phyloP scores from a whole-genome alignment of 2,888 invertebrate species.

The Eulithis prunata region DNA sequence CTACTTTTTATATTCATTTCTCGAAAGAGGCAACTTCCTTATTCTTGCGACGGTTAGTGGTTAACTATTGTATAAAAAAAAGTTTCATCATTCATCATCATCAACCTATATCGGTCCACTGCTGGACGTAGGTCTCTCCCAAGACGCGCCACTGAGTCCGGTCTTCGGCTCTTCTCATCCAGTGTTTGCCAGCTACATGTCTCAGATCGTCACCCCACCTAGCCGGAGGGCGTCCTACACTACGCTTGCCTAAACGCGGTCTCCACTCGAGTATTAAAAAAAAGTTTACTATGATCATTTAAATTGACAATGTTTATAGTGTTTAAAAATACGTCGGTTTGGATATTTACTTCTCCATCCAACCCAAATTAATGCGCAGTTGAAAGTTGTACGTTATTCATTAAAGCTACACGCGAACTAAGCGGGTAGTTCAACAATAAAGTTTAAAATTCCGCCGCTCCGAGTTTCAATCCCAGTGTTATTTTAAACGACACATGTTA shows the following conservation, averaged over 20 bases:
- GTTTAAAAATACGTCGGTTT: not conserved
- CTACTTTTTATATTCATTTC: constrained; percentile 18
- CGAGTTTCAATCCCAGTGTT: constrained; percentile 41
- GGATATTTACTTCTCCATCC: constrained; percentile 4
- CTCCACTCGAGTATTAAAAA: too few species aligned
- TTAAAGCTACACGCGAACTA: constrained; percentile 39
- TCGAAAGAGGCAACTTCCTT: constrained; percentile 17
- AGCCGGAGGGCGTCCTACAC: too few species aligned
- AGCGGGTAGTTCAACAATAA: constrained; percentile 40
- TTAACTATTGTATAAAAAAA: too few species aligned
- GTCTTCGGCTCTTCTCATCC: too few species aligned
- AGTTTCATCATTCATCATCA: too few species aligned
- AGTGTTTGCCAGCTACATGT: too few species aligned
- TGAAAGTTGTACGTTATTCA: constrained; percentile 29
- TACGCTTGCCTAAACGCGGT: too few species aligned
- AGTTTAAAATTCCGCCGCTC: constrained; percentile 42
- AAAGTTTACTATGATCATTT: constrained; percentile 1
- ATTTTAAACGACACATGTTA: constrained; percentile 47
- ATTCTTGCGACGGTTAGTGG: not conserved
- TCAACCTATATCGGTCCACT: too few species aligned
- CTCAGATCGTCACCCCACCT: too few species aligned
- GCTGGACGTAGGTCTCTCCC: too few species aligned
- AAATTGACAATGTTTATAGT: not conserved
- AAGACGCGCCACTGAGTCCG: too few species aligned
- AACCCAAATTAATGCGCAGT: constrained; percentile 23